A percentile compares a stretch with the other conserved stretches of the same genome.
These are phyloP conservation scores for Falco columbarius DNA, from an alignment of 2,797 vertebrate genomes.

Conservation along the genomic window DNA sequence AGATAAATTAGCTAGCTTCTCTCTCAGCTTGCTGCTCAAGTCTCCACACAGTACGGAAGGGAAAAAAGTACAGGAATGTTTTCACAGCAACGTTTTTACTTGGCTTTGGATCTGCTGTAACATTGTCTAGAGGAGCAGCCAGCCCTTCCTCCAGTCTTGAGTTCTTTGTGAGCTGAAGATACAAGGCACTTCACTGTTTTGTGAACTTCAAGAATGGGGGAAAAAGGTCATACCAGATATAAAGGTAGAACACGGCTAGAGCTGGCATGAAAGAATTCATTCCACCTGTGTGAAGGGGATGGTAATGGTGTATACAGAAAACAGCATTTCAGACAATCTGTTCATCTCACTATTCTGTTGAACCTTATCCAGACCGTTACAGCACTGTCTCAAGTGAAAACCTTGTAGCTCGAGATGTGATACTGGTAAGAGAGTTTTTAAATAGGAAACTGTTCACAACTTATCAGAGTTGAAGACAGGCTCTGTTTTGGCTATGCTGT, in stretches of 20 bases:
- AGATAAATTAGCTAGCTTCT: neutral
- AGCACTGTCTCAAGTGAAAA: slow-evolving; percentile 42
- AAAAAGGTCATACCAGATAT: neutral
- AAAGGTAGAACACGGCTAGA: neutral
- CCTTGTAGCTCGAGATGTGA: neutral
- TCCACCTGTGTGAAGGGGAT: neutral
- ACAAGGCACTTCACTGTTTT: neutral
- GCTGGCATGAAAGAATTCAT: neutral
- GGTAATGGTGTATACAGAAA: neutral
- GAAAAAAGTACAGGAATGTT: neutral
- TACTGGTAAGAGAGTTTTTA: slow-evolving; percentile 5
- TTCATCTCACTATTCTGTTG: slow-evolving; percentile 27
- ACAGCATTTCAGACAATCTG: slow-evolving; percentile 11
- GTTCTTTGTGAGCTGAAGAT: neutral
- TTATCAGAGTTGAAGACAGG: neutral
- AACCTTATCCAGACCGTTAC: slow-evolving; percentile 6
- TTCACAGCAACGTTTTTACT: neutral
- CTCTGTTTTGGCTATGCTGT: neutral
- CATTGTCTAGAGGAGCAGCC: neutral
- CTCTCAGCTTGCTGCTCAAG: neutral
- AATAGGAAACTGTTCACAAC: neutral
- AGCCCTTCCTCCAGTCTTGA: neutral
- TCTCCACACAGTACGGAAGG: neutral
- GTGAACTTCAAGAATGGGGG: neutral
- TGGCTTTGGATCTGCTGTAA: neutral